These are phyloP conservation scores for Alethe castanea DNA, from an alignment of 2,113 vertebrate genomes.

Conservation along the genomic window DNA sequence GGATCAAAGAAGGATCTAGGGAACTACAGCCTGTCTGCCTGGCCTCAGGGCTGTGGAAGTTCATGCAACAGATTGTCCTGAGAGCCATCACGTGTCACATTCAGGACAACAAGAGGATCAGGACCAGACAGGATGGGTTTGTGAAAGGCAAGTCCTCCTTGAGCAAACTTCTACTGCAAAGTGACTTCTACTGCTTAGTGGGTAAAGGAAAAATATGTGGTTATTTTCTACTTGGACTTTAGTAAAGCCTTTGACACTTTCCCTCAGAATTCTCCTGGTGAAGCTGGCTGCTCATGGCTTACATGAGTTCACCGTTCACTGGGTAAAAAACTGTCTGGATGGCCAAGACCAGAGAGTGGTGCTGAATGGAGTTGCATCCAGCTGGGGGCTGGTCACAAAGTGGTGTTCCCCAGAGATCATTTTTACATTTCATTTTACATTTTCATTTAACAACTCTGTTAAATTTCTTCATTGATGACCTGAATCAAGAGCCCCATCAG, in stretches of 20 bases:
- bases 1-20: background rate
- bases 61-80: background rate
- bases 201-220: background rate
- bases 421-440: background rate
- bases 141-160: background rate
- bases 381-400: background rate
- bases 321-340: background rate
- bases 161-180: background rate
- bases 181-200: background rate
- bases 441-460: background rate
- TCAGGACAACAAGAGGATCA: background rate
- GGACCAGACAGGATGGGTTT: background rate
- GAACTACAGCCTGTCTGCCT: background rate
- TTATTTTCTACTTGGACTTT: background rate
- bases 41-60: background rate
- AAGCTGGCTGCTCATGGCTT: background rate
- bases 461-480: background rate
- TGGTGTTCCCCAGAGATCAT: background rate
- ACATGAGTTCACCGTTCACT: background rate
- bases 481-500: accelerated
- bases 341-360: background rate
- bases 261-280: background rate
- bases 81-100: background rate
- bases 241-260: background rate
- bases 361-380: background rate